Evolutionary conservation across 2,797 vertebrate species (phyloP), one percentile per base, ranked within the genome.

Genomic region (Lagodon rhomboides): DNA sequence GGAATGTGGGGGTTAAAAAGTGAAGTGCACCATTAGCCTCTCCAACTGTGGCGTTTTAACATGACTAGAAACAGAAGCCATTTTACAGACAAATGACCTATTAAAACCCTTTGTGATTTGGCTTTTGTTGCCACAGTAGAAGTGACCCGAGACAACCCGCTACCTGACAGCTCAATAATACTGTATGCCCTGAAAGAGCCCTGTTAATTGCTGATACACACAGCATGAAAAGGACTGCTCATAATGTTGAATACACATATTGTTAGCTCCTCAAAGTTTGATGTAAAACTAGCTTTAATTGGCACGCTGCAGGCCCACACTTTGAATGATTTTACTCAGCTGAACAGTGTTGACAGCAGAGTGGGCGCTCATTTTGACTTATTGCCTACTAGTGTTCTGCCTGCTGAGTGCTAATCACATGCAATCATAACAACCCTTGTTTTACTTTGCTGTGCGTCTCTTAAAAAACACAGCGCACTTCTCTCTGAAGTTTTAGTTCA

Each of bases 291-390:
- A 4, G 23, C 38, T 75, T 71, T 80, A 78, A 78, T 72, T 75
- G 70, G 76, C 71, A 67, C 58, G 59, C 73, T 71, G 60, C 73
- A 62, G 58, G 38, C 63, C 58, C 8, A 20, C 38, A 50, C 61
- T 62, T 54, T 49, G 43, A 79, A 51, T 76, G 71, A 75, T 86
- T 84, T 70, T 60, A 51, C 50, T 55, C 56, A 47, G 55, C 20
- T 49, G 64, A 71, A 68, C 61, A 50, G 46, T 49, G 51, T 25
- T 73, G 74, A 89, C 79, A 78, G 61, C 56, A 38, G 73, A 70
- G 56, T 12, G n/a, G 51, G 34, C 9, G 4, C 46, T 75, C 47
- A 80, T 85, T 64, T 62, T 66, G 69, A 71, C 41, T 73, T 51
- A 56, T 20, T 70, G 38, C 62, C 62, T 65, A 47, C 44, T 23